Percentiles rank a stretch among this genome's conserved stretches.
These are phyloP conservation scores for Silurus asotus DNA, from an alignment of 2,113 vertebrate species.

Conservation along the genomic window DNA sequence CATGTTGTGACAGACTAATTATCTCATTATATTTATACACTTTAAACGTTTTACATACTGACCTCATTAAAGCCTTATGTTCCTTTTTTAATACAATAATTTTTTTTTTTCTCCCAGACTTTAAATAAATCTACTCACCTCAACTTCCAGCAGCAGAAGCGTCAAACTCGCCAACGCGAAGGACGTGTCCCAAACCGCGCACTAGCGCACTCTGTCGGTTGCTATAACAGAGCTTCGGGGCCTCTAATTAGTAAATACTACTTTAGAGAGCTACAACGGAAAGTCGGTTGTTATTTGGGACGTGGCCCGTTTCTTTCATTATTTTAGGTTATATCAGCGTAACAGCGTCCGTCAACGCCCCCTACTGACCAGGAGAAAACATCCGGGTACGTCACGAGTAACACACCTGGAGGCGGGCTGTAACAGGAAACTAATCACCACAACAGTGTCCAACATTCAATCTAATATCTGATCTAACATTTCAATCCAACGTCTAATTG, in stretches of 20 bases:
- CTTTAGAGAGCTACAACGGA: neutral
- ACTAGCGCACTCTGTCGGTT: neutral
- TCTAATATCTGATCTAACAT: no score
- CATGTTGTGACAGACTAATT: neutral
- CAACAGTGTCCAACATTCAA: neutral
- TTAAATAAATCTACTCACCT: neutral
- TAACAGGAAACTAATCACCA: neutral
- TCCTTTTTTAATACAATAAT: neutral
- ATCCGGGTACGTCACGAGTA: neutral
- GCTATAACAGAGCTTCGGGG: neutral
- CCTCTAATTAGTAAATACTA: neutral
- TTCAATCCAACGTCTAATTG: no score
- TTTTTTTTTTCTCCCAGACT: no score
- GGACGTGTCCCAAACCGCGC: neutral
- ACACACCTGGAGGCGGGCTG: neutral
- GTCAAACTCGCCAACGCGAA: neutral
- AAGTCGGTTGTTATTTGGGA: neutral
- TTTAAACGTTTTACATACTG: no score
- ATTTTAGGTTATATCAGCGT: neutral
- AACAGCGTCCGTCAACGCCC: neutral
- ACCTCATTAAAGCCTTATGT: no score
- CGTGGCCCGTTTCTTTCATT: neutral
- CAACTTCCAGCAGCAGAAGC: neutral
- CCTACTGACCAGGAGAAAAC: constrained; percentile 27
- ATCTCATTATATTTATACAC: neutral